Base-by-base conservation (phyloP, 1,140 invertebrate species). In the Pseudoatta argentina region DNA sequence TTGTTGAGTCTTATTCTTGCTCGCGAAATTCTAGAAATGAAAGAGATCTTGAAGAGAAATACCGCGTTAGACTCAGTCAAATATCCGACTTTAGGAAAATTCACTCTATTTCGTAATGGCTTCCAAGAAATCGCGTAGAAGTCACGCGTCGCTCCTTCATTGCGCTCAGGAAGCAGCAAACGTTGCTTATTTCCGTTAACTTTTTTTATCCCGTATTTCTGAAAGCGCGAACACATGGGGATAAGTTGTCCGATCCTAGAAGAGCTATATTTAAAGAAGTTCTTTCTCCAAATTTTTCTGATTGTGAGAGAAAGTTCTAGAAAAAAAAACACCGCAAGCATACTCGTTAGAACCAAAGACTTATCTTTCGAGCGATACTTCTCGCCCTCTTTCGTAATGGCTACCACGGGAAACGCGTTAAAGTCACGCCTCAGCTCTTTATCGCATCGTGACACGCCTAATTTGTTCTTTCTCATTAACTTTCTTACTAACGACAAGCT, bases 361-460 rank as follows among this genome's bases (percentile, higher is more conserved):
- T 66, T 16, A 44, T 39, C 24, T 64, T 66, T 59, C 8, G 59
- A 78, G 24, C 76, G 61, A 78, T 78, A 66, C 18, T 66, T 78
- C 76, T 78, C 55, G 59, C 59, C 39, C 24, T 34, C 59, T 66
- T 78, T 66, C 57, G 10, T 77, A 78, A 78, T 21, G 7, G 24
- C 18, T 30, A 16, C 39, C 39, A 48, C 39, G 39, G 59, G 21
- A 78, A 78, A 78, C 59, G 55, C 73, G 76, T 66, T 27, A 18
- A 66, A 78, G 76, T 78, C 61, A 78, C 76, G 76, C 61, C 39
- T 66, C 76, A 24, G 18, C 61, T 66, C 61, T 78, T 78, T 78
- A 51, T 78, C 75, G 27, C 75, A 48, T 77, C 39, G 10, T 48
- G 76, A 66, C 76, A 48, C 61, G 59, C 55, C 18, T 78, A 78